phyloP scores from a whole-genome alignment of 2,888 invertebrate species.

The Hirtodrosophila alboralis region DNA sequence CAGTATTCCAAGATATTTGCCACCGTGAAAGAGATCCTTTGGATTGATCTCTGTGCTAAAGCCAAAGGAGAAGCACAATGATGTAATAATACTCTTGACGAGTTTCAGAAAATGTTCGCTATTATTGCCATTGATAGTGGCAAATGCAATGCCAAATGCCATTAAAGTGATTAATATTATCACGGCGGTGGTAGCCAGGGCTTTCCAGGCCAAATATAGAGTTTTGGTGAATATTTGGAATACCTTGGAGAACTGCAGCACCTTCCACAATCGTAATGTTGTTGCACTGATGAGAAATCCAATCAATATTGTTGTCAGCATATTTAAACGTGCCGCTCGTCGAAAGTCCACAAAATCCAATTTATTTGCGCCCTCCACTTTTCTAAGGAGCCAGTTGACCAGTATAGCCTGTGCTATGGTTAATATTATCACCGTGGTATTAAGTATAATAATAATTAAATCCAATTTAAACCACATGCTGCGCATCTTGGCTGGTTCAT shows the following conservation, averaged over 20 bases:
- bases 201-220: constrained; percentile 56
- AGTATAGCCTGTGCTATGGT: constrained; percentile 51
- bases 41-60: constrained; percentile 54
- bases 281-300: constrained; percentile 77
- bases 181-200: constrained; percentile 57
- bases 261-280: constrained; percentile 82
- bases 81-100: constrained; percentile 59
- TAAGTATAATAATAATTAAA: constrained; percentile 65
- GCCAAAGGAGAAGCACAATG: constrained; percentile 76
- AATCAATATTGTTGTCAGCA: constrained; percentile 45
- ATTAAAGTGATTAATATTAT: constrained; percentile 67
- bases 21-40: constrained; percentile 68
- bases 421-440: constrained; percentile 43
- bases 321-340: constrained; percentile 60
- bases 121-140: constrained; percentile 78
- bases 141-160: constrained; percentile 65
- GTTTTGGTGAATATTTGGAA: constrained; percentile 79
- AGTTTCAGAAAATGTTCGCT: constrained; percentile 57
- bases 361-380: constrained; percentile 63
- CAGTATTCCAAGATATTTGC: constrained; percentile 66
- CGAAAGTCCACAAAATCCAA: constrained; percentile 78
- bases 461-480: constrained; percentile 78
- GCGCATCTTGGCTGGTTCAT: constrained; percentile 38
- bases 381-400: constrained; percentile 49
- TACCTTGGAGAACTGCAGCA: constrained; percentile 77